These are phyloP conservation scores for Sphecodes monilicornis DNA, from an alignment of 2,888 invertebrate genomes.

Conservation along the genomic window DNA sequence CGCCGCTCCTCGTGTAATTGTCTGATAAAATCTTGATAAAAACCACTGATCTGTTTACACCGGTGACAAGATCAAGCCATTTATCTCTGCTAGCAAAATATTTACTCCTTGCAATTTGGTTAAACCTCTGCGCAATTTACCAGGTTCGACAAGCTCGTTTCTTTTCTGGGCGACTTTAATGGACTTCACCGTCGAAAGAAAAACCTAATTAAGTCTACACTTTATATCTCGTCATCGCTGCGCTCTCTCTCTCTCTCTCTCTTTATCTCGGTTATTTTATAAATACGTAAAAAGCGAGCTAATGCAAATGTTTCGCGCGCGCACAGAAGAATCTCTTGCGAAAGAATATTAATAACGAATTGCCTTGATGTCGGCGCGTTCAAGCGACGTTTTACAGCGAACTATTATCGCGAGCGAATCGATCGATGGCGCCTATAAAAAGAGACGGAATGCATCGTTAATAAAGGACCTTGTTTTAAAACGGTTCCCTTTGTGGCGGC, in stretches of 20 bases:
- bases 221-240: background rate
- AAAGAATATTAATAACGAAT: background rate
- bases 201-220: background rate
- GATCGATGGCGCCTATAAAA: background rate
- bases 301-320: no score
- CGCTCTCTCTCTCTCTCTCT: background rate
- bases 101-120: background rate
- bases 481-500: background rate
- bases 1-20: background rate
- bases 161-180: background rate
- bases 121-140: background rate
- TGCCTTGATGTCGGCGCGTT: background rate
- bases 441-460: background rate
- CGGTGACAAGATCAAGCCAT: background rate
- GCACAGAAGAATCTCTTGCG: background rate
- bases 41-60: background rate
- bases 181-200: background rate
- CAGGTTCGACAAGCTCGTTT: background rate
- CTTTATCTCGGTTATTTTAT: background rate
- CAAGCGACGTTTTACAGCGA: background rate
- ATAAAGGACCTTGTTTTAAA: constrained; percentile 13
- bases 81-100: background rate
- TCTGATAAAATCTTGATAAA: background rate
- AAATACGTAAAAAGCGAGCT: background rate
- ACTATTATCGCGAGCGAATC: background rate